These are phyloP conservation scores for Propsilocerus akamusi DNA, from an alignment of 1,140 invertebrate genomes.

Conservation along the genomic window DNA sequence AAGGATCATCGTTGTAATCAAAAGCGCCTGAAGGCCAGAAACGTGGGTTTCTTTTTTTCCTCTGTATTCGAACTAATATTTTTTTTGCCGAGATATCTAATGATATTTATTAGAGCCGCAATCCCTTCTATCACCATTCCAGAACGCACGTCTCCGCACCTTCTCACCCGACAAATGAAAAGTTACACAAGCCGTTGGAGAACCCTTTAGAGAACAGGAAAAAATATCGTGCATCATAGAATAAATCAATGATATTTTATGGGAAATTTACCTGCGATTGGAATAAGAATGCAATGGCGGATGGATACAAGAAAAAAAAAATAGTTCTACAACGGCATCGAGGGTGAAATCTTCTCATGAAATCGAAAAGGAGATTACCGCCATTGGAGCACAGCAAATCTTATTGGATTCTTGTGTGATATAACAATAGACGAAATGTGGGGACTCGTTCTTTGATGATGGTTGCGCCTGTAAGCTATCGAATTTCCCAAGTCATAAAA, in stretches of 20 bases:
- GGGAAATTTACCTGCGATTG: neutral
- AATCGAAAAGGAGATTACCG: neutral
- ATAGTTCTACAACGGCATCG: neutral
- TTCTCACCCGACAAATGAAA: neutral
- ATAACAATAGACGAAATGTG: neutral
- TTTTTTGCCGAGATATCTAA: neutral
- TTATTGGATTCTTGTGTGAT: neutral
- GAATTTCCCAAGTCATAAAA: neutral
- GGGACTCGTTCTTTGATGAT: neutral
- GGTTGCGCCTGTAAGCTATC: neutral
- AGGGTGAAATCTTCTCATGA: neutral
- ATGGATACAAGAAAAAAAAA: neutral
- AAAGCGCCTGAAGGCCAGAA: neutral
- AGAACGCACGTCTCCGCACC: neutral
- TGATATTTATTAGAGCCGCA: neutral
- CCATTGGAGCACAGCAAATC: neutral
- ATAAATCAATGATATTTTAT: conserved; percentile 3
- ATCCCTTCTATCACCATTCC: neutral
- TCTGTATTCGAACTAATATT: conserved; percentile 2
- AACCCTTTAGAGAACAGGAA: neutral
- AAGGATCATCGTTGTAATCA: no score
- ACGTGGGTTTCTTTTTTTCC: neutral
- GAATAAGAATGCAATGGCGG: neutral
- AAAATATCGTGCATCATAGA: neutral
- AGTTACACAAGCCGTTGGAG: no score